Percentiles rank a stretch among this genome's conserved stretches.
phyloP scores from a whole-genome alignment of 2,797 vertebrate genomes.

The Parauchenoglanis ngamensis region DNA sequence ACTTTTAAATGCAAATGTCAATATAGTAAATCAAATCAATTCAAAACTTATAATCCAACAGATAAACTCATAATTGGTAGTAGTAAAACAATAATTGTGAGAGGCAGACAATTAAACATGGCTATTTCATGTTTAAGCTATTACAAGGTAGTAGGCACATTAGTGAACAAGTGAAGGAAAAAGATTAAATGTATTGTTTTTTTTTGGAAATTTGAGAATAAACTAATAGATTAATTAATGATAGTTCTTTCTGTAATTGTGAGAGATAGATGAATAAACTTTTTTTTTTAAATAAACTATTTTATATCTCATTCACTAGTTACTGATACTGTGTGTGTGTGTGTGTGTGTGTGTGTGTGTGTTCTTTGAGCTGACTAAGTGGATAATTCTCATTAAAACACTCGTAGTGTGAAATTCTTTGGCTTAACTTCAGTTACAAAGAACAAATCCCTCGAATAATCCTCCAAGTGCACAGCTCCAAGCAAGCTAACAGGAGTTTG shows the following conservation, averaged over 20 bases:
- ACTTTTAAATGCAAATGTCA: neutral
- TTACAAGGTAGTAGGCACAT: neutral
- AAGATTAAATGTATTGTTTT: neutral
- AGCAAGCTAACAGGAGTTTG: constrained; percentile 64
- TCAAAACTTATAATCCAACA: neutral
- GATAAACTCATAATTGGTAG: neutral
- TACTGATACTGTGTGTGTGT: neutral
- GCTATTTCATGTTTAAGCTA: neutral
- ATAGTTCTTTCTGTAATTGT: neutral
- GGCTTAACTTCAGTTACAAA: constrained; percentile 76
- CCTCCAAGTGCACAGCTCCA: constrained; percentile 72
- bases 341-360: constrained; percentile 12
- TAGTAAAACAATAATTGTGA: neutral
- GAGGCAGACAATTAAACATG: neutral
- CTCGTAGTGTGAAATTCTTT: constrained; percentile 59
- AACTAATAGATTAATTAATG: too few species aligned
- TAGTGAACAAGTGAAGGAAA: neutral
- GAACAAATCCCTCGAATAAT: constrained; percentile 81
- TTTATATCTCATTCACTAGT: neutral
- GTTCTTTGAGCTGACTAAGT: constrained; percentile 42
- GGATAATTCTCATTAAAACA: constrained; percentile 46
- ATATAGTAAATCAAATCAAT: too few species aligned
- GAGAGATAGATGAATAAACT: neutral
- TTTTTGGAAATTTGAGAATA: too few species aligned
- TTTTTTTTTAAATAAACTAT: neutral